Conservation (phyloP, 2,113 vertebrate genomes). For the Kryptolebias marmoratus region DNA sequence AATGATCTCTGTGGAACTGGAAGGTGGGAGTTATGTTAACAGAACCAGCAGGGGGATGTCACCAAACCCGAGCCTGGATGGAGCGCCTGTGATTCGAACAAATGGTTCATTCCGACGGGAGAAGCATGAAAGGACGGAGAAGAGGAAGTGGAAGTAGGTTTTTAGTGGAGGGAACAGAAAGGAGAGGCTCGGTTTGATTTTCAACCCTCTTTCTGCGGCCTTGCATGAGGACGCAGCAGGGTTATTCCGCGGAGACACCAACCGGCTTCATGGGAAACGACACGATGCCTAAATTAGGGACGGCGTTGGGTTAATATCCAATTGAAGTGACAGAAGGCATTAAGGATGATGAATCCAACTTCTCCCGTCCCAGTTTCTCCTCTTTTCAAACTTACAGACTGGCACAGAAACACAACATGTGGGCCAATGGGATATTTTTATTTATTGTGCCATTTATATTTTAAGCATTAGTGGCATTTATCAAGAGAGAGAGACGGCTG, state of each 20-base stretch:
- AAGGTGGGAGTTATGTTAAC: conserved; percentile 16
- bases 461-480: conserved; percentile 41
- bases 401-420: conserved; percentile 19
- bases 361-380: conserved; percentile 57
- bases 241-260: conserved; percentile 54
- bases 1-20: conserved; percentile 20
- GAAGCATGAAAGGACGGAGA: conserved; percentile 29
- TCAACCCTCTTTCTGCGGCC: conserved; percentile 14
- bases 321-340: conserved; percentile 65
- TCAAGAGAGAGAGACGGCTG: conserved; percentile 38
- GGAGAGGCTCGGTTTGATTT: conserved; percentile 37
- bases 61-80: conserved; percentile 9
- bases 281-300: conserved; percentile 70
- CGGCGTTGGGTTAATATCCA: conserved; percentile 47
- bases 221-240: conserved; percentile 18
- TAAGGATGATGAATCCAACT: conserved; percentile 66
- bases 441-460: conserved; percentile 58
- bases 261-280: conserved; percentile 54
- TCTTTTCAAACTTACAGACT: conserved; percentile 44
- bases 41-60: conserved; percentile 30
- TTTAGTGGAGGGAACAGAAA: conserved; percentile 6
- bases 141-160: not conserved
- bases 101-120: conserved; percentile 26
- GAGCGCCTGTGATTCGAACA: conserved; percentile 46
- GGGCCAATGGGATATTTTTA: conserved; percentile 58